Base-by-base conservation (phyloP, 2,113 vertebrate genomes). In the Zeus faber region DNA sequence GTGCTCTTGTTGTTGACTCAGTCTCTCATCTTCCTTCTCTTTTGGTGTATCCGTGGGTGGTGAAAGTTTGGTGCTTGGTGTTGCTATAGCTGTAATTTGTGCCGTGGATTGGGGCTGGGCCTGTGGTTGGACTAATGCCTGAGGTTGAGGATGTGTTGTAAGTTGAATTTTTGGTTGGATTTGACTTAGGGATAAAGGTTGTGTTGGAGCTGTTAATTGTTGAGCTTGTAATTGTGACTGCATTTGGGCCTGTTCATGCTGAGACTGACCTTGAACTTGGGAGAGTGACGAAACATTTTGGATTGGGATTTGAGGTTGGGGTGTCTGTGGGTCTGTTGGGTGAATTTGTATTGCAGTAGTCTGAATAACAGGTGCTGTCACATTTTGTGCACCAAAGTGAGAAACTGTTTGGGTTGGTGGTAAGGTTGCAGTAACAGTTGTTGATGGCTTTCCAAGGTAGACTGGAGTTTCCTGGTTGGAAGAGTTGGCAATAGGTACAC, bases 1-100 rank as follows among this genome's bases (percentile, higher is more conserved):
- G 1, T 98, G 95, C 63, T 98, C 95, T 80, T 99, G 97, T 67
- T 99, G 96, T 72, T 93, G 92, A 70, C 92, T 90, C 48, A 97
- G 88, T 31, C 87, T 83, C 2, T 98, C 96, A 45, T 98, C 95
- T 57, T 96, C 95, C 24, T 91, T 92, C 3, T 85, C 88, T 35
- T 92, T 91, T 46, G 94, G 94, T 39, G 80, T 84, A 54, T 89
- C 89, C 7, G 55, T 69, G 7, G 83, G 65, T 70, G 87, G 82
- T 44, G 89, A 88, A 59, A 70, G 41, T 18, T 76, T 65, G 27
- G 59, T 52, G 6, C 56, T 76, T 9, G 60, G 27, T 43, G 64
- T 48, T 35, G 44, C 45, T 39, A 65, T 68, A 57, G 54, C 44
- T 49, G 74, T 45, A 40, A 58, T 50, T 35, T 68, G 64, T 31